Base-by-base conservation (phyloP, 2,888 invertebrate species). In the Melanargia galathea region DNA sequence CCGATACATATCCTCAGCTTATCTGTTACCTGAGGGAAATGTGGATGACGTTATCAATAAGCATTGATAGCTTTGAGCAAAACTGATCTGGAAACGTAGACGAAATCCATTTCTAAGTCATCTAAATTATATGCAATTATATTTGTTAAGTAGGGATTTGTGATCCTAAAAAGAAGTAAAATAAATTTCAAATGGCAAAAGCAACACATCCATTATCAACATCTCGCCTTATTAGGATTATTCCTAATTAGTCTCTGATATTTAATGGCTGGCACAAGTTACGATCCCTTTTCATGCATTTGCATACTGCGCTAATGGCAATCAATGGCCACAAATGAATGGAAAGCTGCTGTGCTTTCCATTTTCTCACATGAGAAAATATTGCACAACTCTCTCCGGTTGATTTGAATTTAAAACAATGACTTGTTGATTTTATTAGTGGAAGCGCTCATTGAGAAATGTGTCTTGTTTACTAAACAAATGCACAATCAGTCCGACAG, bases 401-500 rank as follows among this genome's bases (percentile, higher is more conserved):
- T 71, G 61, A 76, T 78, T 78, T 76, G 74, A 77, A 81, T 80
- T 70, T 66, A 65, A 71, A 84, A 84, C 84, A 84, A 82, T 82
- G 65, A 72, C 71, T 62, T 71, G 70, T 73, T 76, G 73, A 75
- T 73, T 69, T 69, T 68, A 69, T 70, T 67, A 69, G 67, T 73
- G 65, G 63, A 67, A 74, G 71, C 73, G 70, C 71, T 74, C 75
- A 72, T 69, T 63, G 58, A 66, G 68, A 68, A 63, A 71, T 71
- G 59, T 65, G 65, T 38, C 67, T 73, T 68, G 66, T 73, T 72
- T 70, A 68, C 67, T 75, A 79, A 52, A 77, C 75, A 79, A 78
- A 78, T 71, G 76, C 72, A 71, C 67, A 70, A 62, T 66, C 43
- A 57, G 57, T 45, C 24, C 56, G 35, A 60, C 35, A 62, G 59